phyloP scores from a whole-genome alignment of 1,140 invertebrate species.

The Camponotus vicinus region DNA sequence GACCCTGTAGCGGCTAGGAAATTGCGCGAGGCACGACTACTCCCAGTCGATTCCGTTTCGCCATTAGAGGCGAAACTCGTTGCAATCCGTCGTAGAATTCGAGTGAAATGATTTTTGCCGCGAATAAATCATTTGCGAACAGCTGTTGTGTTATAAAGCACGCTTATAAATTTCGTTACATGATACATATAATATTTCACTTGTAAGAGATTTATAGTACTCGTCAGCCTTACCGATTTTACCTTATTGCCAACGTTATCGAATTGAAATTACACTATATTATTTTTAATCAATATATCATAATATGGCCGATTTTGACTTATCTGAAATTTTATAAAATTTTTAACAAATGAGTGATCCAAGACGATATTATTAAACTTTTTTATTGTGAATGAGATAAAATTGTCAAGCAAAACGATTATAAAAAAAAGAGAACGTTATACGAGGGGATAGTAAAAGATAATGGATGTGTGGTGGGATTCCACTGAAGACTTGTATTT shows the following conservation, averaged over 20 bases:
- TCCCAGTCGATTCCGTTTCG: background rate
- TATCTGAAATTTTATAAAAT: background rate
- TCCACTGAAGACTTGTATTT: conserved; percentile 1
- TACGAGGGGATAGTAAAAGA: background rate
- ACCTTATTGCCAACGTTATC: conserved; percentile 17
- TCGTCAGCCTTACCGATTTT: background rate
- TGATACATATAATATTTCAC: conserved; percentile 55
- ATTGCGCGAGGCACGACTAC: conserved; percentile 14
- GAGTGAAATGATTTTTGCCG: conserved; percentile 9
- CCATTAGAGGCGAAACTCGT: background rate
- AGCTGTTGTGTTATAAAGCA: background rate
- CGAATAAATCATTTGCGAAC: background rate
- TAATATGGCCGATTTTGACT: background rate
- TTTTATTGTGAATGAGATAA: background rate
- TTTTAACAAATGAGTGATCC: background rate
- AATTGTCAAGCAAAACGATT: background rate
- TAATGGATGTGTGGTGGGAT: conserved; percentile 12
- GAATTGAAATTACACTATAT: conserved; percentile 3
- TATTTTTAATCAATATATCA: background rate
- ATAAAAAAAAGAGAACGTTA: background rate
- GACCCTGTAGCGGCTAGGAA: background rate
- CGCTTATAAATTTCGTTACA: conserved; percentile 35
- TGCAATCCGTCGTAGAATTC: background rate
- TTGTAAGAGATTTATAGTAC: background rate
- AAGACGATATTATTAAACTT: background rate